phyloP scores from a whole-genome alignment of 2,888 invertebrate genomes.

The Scaptodrosophila latifasciaeformis region DNA sequence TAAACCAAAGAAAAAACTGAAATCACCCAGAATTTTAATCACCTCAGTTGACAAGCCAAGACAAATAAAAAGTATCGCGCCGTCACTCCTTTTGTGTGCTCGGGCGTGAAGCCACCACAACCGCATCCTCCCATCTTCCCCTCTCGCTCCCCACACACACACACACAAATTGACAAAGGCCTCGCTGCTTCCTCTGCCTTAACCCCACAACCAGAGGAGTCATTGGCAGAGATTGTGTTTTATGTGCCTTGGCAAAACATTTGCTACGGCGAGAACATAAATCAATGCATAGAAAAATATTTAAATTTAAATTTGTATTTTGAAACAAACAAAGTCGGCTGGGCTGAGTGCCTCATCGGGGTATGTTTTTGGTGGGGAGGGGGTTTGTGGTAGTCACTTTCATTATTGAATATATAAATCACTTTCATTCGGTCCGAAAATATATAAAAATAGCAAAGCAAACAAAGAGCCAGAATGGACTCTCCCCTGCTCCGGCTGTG shows the following conservation, averaged over 20 bases:
- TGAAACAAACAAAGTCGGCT: slow-evolving; percentile 16
- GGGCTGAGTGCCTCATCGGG: no score
- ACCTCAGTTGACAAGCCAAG: slow-evolving; percentile 60
- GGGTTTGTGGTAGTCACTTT: slow-evolving; percentile 49
- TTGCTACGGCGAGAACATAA: slow-evolving; percentile 45
- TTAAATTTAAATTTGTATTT: slow-evolving; percentile 63
- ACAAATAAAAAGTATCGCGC: slow-evolving; percentile 50
- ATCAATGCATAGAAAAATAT: slow-evolving; percentile 67
- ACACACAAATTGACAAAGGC: not conserved
- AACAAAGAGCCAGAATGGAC: slow-evolving; percentile 12
- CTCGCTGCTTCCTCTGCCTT: no score
- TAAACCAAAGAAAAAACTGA: not conserved
- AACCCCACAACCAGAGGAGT: not conserved
- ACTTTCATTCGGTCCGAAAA: slow-evolving; percentile 54
- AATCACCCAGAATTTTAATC: slow-evolving; percentile 58
- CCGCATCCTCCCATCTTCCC: slow-evolving; percentile 1
- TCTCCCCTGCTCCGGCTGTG: slow-evolving; percentile 9
- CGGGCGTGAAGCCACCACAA: slow-evolving; percentile 52
- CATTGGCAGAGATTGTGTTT: slow-evolving; percentile 6
- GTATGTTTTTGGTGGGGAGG: no score
- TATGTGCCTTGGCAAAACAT: slow-evolving; percentile 11
- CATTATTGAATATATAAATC: slow-evolving; percentile 70
- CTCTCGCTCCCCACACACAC: slow-evolving; percentile 3
- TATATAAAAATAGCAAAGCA: slow-evolving; percentile 32
- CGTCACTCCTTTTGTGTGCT: slow-evolving; percentile 47